Base-by-base conservation (phyloP, 2,113 vertebrate species). In the Rhagologus leucostigma region DNA sequence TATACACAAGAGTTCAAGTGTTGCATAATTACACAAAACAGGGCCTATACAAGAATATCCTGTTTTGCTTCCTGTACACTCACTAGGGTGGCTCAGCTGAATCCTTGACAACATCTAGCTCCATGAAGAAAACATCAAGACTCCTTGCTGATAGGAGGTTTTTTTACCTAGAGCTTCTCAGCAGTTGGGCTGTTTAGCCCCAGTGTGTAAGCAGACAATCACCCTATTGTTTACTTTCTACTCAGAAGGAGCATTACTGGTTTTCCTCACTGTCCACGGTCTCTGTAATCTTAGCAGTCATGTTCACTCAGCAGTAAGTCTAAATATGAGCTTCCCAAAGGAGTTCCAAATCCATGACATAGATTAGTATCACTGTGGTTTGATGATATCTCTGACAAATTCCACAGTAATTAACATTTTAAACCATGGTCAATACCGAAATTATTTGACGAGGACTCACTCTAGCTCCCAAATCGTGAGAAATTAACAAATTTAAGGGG, bases 221-320 rank as follows among this genome's bases (percentile, higher is more conserved):
- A 91, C 92, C 94, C 98, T 97, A 98, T 98, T 99, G 98, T 99
- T 98, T 98, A 98, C 92, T 95, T 91, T 96, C 96, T 98, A 98
- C 98, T 98, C 98, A 98, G 97, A 96, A 98, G 96, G 93, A 98
- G 96, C 94, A 89, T 98, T 95, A 97, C 97, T 98, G 98, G 96
- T 98, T 98, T 98, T 98, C 97, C 90, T 98, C 96, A 95, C 96
- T 92, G 71, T 90, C 97, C 96, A 97, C 29, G 41, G 97, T 92
- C 96, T 97, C 97, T 92, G 94, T 98, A 98, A 98, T 97, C 97
- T 97, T 94, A 95, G 84, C 96, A 97, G 97, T 97, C 97, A 90
- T 94, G 97, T 98, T 97, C 98, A 83, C 97, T 97, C 97, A 98
- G 97, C 97, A 96, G 97, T 96, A 75, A 98, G 96, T 93, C 96